Conservation (phyloP, 1,140 invertebrate genomes). For the Drosophila virilis region DNA sequence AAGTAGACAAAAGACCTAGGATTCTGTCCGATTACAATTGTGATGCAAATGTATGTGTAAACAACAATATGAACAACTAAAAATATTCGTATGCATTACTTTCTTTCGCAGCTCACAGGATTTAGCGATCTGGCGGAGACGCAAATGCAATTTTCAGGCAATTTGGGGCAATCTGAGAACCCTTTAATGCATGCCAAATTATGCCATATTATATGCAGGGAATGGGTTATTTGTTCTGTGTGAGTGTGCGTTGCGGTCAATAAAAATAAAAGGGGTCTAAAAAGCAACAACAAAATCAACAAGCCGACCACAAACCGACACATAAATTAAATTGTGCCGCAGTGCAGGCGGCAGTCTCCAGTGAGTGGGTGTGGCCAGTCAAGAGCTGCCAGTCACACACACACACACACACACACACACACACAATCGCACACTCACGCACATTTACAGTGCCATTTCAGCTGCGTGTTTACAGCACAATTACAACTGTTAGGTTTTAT, state of each 20-base stretch:
- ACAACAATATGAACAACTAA: neutral
- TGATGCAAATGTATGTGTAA: neutral
- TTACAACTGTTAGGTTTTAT: slow-evolving; percentile 82
- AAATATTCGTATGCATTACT: slow-evolving; percentile 3
- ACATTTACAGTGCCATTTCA: slow-evolving; percentile 74
- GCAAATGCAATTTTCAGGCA: slow-evolving; percentile 62
- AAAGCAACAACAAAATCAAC: slow-evolving; percentile 65
- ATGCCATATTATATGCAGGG: slow-evolving; percentile 59
- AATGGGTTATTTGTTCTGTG: slow-evolving; percentile 29
- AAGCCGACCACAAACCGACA: slow-evolving; percentile 66
- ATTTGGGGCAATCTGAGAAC: slow-evolving; percentile 62
- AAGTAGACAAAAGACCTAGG: neutral
- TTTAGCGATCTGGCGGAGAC: neutral
- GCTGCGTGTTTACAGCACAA: slow-evolving; percentile 82
- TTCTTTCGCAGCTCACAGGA: neutral
- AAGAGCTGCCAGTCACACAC: slow-evolving; percentile 32
- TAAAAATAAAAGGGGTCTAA: slow-evolving; percentile 67
- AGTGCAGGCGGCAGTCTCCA: slow-evolving; percentile 46
- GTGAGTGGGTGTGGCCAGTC: slow-evolving; percentile 19
- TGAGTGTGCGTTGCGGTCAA: slow-evolving; percentile 61
- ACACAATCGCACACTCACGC: slow-evolving; percentile 6
- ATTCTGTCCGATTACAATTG: slow-evolving; percentile 2
- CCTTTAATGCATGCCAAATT: slow-evolving; percentile 66
- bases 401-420: slow-evolving; percentile 49
- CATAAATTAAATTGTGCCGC: slow-evolving; percentile 79